These are phyloP conservation scores for Erinaceus europaeus DNA, from an alignment of 2,113 vertebrate genomes.

Conservation along the genomic window DNA sequence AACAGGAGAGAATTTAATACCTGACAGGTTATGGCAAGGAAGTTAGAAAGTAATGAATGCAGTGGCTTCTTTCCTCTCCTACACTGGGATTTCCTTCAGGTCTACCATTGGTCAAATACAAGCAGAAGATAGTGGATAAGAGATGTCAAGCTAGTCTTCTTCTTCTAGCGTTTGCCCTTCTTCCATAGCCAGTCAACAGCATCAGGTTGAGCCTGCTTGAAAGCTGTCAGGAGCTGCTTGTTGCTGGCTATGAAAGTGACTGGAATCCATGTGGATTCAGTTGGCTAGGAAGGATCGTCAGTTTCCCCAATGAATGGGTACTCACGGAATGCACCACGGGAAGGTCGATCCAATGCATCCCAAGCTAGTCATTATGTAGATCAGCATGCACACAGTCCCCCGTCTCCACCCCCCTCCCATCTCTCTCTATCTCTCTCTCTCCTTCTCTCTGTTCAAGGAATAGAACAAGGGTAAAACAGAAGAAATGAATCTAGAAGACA, in stretches of 20 bases:
- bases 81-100: background rate
- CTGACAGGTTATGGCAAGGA: background rate
- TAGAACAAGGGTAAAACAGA: background rate
- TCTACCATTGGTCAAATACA: background rate
- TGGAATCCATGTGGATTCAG: too few species aligned
- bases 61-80: background rate
- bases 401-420: background rate
- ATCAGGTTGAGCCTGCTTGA: too few species aligned
- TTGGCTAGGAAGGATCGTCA: too few species aligned
- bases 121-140: background rate
- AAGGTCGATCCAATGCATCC: too few species aligned
- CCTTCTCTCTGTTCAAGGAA: background rate
- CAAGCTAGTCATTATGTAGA: too few species aligned
- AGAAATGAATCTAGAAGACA: background rate
- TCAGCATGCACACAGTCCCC: background rate
- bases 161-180: too few species aligned
- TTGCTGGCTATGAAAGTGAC: too few species aligned
- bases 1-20: background rate
- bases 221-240: too few species aligned
- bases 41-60: background rate
- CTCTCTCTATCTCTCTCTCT: fast-evolving
- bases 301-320: too few species aligned
- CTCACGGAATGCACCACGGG: too few species aligned
- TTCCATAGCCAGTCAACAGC: too few species aligned
- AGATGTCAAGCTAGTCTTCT: background rate